Evolutionary conservation across 53 echinoderm and acorn worm genomes (phyloP), one percentile per base, ranked within the genome.

Genomic region (Hippasteria phrygiana): DNA sequence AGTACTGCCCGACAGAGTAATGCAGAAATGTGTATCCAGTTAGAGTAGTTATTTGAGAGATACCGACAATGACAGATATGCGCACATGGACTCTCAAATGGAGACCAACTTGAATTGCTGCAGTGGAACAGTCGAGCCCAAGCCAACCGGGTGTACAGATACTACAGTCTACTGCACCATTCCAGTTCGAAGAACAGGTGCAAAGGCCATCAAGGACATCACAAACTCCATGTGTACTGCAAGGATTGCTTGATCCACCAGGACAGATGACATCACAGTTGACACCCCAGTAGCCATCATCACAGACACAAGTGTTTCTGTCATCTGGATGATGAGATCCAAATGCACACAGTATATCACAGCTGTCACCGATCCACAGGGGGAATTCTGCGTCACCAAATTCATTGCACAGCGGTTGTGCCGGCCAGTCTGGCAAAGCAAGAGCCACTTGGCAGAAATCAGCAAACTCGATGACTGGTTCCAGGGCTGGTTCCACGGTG

Each of bases 331-430:
- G 88, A 20, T 62, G 91, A 28, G 46, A 56, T 17, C 96, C 96
- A 76, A 94, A 96, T 2, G 88, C 54, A 67, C 96, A 96, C 31
- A 54, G 55, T 31, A 90, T 91, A 55, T 92, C 74, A 55, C 96
- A 96, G 74, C 87, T 80, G 50, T 96, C 94, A 16, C 94, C 96
- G 63, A 96, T 96, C 96, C 96, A 96, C 14, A 90, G 45, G 35
- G 96, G 96, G 80, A 96, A 96, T 3, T 87, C 88, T 3, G 90
- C 89, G 48, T 89, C 82, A 1, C 89, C 91, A 77, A 96, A 96
- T 14, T 74, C 73, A 72, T 96, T 96, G 82, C 96, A 96, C 42
- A 96, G 96, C 80, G 93, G 91, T 54, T 89, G 74, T 32, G 96
- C 96, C 16, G 96, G 94, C 94, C 93, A 94, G 73, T 51, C 53